Evolutionary conservation across 2,888 invertebrate species (phyloP), one percentile per base, ranked within the genome.

Genomic region (Mimas tiliae): DNA sequence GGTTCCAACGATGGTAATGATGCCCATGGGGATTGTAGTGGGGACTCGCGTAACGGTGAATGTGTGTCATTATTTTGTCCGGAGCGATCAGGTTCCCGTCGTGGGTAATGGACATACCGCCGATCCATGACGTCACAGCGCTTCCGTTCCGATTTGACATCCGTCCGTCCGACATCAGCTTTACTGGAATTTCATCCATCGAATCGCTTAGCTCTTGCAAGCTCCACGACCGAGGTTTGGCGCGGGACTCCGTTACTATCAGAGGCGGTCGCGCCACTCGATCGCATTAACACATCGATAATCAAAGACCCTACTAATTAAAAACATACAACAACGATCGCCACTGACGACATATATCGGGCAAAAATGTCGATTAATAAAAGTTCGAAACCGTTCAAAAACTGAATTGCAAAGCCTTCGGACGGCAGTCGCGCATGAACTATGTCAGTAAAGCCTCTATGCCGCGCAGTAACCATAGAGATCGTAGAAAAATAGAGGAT

Each of bases 401-500:
- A 76, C 78, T 80, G 73, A 82, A 79, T 83, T 85, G 88, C 89
- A 87, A 90, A 88, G 88, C 90, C 85, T 86, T 83, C 84, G 79
- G 79, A 84, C 86, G 86, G 86, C 84, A 86, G 83, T 86, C 86
- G 86, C 86, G 83, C 80, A 84, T 81, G 87, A 87, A 89, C 89
- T 91, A 91, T 83, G 38, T 84, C 73, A 78, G 87, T 74, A 86
- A 93, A 93, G 93, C 93, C 89, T 90, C 91, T 93, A 93, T 91
- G 93, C 93, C 93, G 90, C 93, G 92, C 93, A 93, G 93, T 93
- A 93, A 93, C 93, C 93, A 93, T 93, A 93, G 93, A 93, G 91
- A 93, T 93, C 93, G 93, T 93, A 93, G 91, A 90, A 91, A 88
- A 87, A 81, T 78, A 89, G 88, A 79, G 88, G 84, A 91, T 91